Evolutionary conservation across 2,888 invertebrate species (phyloP).

Genomic region (Cryptus armator): DNA sequence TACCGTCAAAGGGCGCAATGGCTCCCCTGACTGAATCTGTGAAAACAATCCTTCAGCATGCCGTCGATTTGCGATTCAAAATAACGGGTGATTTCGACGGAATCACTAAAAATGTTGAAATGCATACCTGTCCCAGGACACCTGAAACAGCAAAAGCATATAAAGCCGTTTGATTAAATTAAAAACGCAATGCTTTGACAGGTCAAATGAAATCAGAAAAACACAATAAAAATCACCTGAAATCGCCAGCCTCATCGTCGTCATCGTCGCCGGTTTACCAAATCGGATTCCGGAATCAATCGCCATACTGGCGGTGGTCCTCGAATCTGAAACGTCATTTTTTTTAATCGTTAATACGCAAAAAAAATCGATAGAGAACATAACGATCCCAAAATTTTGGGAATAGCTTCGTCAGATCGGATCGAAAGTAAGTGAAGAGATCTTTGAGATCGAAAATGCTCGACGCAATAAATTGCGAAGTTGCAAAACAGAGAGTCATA

Average conservation of each 20-base stretch:
- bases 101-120: conserved; percentile 87
- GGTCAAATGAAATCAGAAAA: not conserved
- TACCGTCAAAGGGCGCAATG: conserved; percentile 63
- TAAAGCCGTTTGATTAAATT: not conserved
- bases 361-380: not conserved
- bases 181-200: not conserved
- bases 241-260: conserved; percentile 78
- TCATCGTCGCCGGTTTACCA: conserved; percentile 82
- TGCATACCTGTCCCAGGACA: conserved; percentile 68
- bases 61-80: conserved; percentile 88
- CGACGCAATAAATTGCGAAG: not conserved
- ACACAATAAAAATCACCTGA: conserved; percentile 73
- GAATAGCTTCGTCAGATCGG: conserved; percentile 16
- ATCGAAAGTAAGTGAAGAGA: not conserved
- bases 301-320: conserved; percentile 70
- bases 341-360: conserved; percentile 13
- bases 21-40: conserved; percentile 68
- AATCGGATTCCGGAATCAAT: conserved; percentile 81
- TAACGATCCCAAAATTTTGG: not conserved
- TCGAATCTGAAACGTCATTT: conserved; percentile 69
- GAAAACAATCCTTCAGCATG: conserved; percentile 86
- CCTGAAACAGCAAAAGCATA: conserved; percentile 40
- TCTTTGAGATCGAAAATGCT: not conserved
- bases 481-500: not conserved
- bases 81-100: conserved; percentile 87